Base-by-base conservation (phyloP, 1,140 invertebrate genomes). In the Euura lappo region DNA sequence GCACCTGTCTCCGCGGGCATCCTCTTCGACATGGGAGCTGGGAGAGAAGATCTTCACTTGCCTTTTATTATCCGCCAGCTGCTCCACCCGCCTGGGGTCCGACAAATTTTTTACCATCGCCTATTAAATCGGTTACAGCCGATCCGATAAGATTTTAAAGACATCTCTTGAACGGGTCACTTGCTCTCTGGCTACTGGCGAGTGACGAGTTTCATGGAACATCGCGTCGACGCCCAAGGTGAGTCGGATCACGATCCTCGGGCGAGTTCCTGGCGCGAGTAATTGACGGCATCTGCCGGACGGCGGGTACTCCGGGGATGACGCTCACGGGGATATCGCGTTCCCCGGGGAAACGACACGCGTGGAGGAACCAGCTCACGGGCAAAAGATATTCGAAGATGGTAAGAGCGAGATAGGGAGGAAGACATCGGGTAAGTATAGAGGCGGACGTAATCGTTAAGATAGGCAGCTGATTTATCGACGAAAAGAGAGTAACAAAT, bases 221-320 rank as follows among this genome's bases (percentile, higher is more conserved):
- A 28, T 28, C 28, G 8, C 51, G 1, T 6, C 2, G 13, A 60
- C 10, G 51, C 51, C 51, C 51, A 60, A 60, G 51, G 51, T 60
- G 51, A 60, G 5, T 11, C 13, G 51, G 51, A 60, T 60, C 11
- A 65, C 65, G 42, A 43, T 28, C 28, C 69, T 71, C 6, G 44
- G 67, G 68, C 45, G 68, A 70, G 3, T 47, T 46, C 44, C 28
- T 8, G 51, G 6, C 6, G 66, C 6, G 65, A 73, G 69, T 75
- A 73, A 75, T 73, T 73, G 72, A 71, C 74, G 65, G 65, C 72
- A 75, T 73, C 72, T 73, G 72, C 69, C 69, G 67, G 66, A 51
- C 47, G 64, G 67, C 68, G 65, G 60, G 51, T 65, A 47, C 68
- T 60, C 51, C 6, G 51, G 51, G 28, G 28, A 11, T 11, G 42